Evolutionary conservation across 2,797 vertebrate genomes (phyloP), one percentile per base, ranked within the genome.

Genomic region (Sandelia bainsii): DNA sequence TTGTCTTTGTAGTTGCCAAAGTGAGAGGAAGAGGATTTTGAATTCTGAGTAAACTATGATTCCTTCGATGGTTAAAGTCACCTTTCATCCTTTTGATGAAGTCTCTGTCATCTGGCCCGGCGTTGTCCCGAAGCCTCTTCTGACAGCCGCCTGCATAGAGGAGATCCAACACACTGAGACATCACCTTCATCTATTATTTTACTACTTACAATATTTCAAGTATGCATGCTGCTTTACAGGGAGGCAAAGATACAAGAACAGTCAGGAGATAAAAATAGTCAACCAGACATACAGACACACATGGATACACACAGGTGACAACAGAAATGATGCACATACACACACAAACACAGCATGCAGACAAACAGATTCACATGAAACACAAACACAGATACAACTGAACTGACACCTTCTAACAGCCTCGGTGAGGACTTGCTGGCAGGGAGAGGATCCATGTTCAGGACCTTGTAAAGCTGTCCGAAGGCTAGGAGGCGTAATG

Each of bases 1-100:
- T n/a, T n/a, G n/a, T n/a, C n/a, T n/a, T n/a, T n/a, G n/a, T n/a
- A n/a, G n/a, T n/a, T n/a, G n/a, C 13, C 60, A 40, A 62, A 32
- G 23, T 34, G 44, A 51, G 51, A 49, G 32, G 50, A 48, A 5
- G 29, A 59, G 16, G 57, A n/a, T n/a, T n/a, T n/a, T n/a, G n/a
- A n/a, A n/a, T n/a, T n/a, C n/a, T n/a, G n/a, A n/a, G n/a, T n/a
- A n/a, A n/a, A n/a, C 46, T 16, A 48, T 22, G 53, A 60, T 34
- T 61, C 44, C 29, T 13, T 22, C 10, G 6, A 72, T 17, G 63
- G 34, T 54, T 39, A 72, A 97, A 91, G 79, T 97, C 96, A 90
- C 96, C 95, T 90, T 97, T 98, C 94, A 98, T 96, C 88, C 97
- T 96, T 89, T 99, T 98, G 91, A 95, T 96, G 80, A 96, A 95